phyloP scores from a whole-genome alignment of 2,797 vertebrate genomes.

The Oceanodroma leucorhoa region DNA sequence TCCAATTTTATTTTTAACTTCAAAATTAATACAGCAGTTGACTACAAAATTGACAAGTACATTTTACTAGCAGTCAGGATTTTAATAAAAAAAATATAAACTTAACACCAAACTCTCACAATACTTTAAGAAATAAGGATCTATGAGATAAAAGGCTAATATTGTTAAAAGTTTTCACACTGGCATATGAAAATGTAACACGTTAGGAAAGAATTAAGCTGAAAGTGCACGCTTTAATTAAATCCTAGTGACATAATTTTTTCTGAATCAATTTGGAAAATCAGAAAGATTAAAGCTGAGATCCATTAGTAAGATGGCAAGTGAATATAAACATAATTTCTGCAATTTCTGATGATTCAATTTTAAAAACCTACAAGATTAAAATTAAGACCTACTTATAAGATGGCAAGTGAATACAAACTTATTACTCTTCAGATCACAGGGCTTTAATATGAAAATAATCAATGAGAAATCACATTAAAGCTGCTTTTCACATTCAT shows the following conservation, averaged over 20 bases:
- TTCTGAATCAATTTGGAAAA: constrained; percentile 30
- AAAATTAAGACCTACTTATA: constrained; percentile 8
- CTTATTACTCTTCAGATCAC: neutral
- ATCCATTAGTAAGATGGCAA: constrained; percentile 27
- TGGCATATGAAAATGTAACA: neutral
- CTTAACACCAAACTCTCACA: neutral
- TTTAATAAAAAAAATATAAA: neutral
- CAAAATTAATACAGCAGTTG: neutral
- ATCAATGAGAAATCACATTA: constrained; percentile 21
- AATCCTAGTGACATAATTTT: constrained; percentile 23
- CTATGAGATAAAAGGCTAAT: neutral
- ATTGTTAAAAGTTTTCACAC: neutral
- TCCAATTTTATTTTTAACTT: neutral
- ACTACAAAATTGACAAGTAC: neutral
- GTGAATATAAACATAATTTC: constrained; percentile 24
- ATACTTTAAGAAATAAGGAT: neutral
- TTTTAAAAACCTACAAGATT: constrained; percentile 40
- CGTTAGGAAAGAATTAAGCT: neutral
- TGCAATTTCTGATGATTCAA: constrained; percentile 38
- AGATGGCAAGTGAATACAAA: neutral
- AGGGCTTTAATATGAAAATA: constrained; percentile 2
- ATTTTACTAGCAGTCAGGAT: neutral
- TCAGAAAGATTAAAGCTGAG: constrained; percentile 32
- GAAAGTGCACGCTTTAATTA: neutral
- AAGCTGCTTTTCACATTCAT: constrained; percentile 25